Conservation (phyloP, 2,113 vertebrate species). For the Gulo gulo region DNA sequence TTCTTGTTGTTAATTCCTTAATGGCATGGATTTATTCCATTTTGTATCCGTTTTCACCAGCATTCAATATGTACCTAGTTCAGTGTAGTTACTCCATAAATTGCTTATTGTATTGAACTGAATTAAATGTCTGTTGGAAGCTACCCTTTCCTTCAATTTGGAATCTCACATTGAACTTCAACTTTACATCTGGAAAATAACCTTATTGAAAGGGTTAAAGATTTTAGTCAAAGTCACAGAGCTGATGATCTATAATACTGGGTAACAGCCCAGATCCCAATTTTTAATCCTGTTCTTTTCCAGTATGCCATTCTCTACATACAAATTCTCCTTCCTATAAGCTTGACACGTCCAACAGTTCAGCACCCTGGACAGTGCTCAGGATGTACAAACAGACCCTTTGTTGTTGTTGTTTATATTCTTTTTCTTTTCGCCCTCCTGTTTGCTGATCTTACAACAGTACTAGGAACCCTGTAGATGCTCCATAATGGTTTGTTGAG, state of each 20-base stretch:
- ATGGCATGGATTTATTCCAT: not conserved
- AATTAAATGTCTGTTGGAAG: not conserved
- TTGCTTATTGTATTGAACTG: not conserved
- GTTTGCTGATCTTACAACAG: not conserved
- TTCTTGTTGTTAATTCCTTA: not conserved
- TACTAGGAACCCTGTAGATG: not conserved
- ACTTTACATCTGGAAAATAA: not conserved
- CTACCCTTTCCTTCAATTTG: not conserved
- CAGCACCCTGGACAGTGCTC: not conserved
- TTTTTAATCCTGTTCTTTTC: not conserved
- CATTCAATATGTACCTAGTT: not conserved
- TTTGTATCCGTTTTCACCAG: not conserved
- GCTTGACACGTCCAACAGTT: not conserved
- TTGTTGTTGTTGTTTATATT: not conserved
- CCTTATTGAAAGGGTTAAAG: not conserved
- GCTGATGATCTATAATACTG: not conserved
- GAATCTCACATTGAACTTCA: not conserved
- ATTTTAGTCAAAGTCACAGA: not conserved
- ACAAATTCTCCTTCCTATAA: not conserved
- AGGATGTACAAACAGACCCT: fast-evolving
- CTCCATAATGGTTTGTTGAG: not conserved
- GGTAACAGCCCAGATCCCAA: not conserved
- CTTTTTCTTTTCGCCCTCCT: not conserved
- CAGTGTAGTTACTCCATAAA: not conserved
- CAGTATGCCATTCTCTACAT: not conserved